phyloP scores from a whole-genome alignment of 2,113 vertebrate genomes.

The Calyptommatus sinebrachiatus region DNA sequence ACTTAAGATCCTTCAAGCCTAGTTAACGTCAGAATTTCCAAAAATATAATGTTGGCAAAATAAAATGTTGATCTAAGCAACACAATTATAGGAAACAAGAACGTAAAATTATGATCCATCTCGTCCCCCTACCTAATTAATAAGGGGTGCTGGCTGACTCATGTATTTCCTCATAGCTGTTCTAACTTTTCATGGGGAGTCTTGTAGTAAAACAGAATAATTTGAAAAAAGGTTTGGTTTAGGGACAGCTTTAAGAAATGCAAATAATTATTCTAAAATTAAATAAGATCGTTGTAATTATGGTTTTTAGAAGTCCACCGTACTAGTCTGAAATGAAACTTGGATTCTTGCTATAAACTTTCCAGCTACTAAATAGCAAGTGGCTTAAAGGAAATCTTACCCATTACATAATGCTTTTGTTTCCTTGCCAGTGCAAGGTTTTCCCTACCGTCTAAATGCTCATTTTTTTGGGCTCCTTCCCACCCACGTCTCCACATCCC shows the following conservation, averaged over 20 bases:
- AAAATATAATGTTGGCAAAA: conserved; percentile 45
- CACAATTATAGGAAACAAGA: too few relatives aligned
- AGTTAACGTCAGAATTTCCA: conserved; percentile 32
- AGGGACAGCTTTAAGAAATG: conserved; percentile 55
- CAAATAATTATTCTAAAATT: conserved; percentile 50
- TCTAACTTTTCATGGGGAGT: background rate
- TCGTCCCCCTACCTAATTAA: background rate
- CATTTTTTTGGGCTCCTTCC: conserved; percentile 70
- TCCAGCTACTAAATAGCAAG: conserved; percentile 57
- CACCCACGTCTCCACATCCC: conserved; percentile 71
- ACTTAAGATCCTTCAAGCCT: conserved; percentile 31
- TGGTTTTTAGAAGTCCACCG: conserved; percentile 5
- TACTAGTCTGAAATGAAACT: conserved; percentile 45
- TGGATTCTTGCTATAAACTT: conserved; percentile 46
- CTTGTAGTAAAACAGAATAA: conserved; percentile 26
- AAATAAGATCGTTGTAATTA: background rate
- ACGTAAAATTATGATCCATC: background rate
- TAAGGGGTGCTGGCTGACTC: too few relatives aligned
- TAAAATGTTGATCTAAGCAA: background rate
- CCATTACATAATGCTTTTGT: conserved; percentile 53
- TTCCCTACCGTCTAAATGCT: background rate
- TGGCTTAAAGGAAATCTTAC: conserved; percentile 65
- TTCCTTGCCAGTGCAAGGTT: conserved; percentile 63
- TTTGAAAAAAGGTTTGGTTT: background rate
- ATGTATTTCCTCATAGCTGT: background rate